phyloP scores from a whole-genome alignment of 2,888 invertebrate genomes.

The Alsophila aescularia region DNA sequence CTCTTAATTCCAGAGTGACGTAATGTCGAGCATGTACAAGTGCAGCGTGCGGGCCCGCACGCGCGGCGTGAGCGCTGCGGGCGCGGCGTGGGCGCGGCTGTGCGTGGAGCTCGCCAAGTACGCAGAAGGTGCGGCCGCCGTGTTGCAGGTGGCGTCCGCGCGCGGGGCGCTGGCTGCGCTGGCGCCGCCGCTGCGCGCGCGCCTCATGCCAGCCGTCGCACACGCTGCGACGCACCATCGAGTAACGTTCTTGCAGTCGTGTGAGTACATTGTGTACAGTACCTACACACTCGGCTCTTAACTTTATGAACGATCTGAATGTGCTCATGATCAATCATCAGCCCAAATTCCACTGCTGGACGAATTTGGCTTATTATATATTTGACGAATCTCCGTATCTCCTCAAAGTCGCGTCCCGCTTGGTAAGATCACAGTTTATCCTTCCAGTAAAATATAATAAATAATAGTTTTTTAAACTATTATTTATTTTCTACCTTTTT shows the following conservation, averaged over 20 bases:
- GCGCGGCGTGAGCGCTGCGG: constrained; percentile 35
- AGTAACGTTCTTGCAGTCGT: constrained; percentile 57
- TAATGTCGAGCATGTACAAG: constrained; percentile 49
- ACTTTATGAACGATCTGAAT: too few species aligned
- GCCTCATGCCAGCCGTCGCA: constrained; percentile 66
- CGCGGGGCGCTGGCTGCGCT: constrained; percentile 44
- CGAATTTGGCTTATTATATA: too few species aligned
- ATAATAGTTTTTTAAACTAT: too few species aligned
- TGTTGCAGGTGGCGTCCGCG: constrained; percentile 46
- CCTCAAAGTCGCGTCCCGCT: too few species aligned
- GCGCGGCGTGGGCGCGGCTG: constrained; percentile 47
- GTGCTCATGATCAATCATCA: too few species aligned
- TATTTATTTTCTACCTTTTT: too few species aligned
- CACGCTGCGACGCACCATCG: constrained; percentile 68
- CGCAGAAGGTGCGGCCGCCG: constrained; percentile 45
- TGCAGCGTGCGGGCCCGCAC: constrained; percentile 18
- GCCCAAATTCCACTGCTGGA: too few species aligned
- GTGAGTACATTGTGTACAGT: constrained; percentile 46
- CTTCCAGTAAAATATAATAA: too few species aligned
- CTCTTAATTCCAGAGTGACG: constrained; percentile 62
- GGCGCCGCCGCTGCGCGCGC: constrained; percentile 46
- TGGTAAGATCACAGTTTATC: too few species aligned
- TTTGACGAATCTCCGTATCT: too few species aligned
- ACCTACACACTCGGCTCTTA: too few species aligned
- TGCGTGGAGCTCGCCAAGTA: constrained; percentile 43